Conservation (phyloP, 1,140 invertebrate genomes). For the Harpegnathos saltator region DNA sequence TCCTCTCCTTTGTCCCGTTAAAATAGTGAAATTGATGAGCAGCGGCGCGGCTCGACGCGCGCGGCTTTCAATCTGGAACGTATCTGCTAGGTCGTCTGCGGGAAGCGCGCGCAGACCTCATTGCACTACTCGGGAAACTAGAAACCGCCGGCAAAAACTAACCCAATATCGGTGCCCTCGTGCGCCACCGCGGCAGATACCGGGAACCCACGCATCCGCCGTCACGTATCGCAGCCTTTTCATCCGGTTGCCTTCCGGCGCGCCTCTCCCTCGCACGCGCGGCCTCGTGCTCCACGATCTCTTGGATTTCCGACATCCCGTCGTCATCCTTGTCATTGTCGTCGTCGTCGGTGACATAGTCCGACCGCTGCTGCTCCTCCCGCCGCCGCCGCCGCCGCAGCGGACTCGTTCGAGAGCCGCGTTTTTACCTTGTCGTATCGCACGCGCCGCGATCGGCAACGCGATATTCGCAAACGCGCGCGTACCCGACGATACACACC, state of each 20-base stretch:
- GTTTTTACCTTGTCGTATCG: no score
- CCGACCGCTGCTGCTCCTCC: neutral
- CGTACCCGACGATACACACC: neutral
- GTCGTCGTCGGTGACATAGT: no score
- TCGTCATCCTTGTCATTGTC: no score
- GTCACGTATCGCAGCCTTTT: slow-evolving; percentile 30
- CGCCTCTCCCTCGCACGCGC: neutral
- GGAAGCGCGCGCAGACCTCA: slow-evolving; percentile 74
- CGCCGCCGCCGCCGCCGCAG: neutral
- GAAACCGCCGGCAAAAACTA: slow-evolving; percentile 77
- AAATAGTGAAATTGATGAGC: slow-evolving; percentile 48
- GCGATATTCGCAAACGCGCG: no score
- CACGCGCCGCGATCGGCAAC: no score
- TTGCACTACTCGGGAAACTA: slow-evolving; percentile 79
- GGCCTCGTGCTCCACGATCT: neutral
- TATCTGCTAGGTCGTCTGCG: slow-evolving; percentile 68
- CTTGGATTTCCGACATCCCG: slow-evolving; percentile 5
- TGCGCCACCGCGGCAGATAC: slow-evolving; percentile 57
- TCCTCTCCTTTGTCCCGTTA: slow-evolving; percentile 39
- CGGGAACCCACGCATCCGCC: slow-evolving; percentile 67
- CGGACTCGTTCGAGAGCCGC: neutral
- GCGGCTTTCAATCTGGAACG: no score
- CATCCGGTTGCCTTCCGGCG: slow-evolving; percentile 16
- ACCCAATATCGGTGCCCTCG: slow-evolving; percentile 74
- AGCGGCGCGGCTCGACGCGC: slow-evolving; percentile 48